Evolutionary conservation across 1,140 invertebrate genomes (phyloP), one percentile per base, ranked within the genome.

Genomic region (Dinoponera quadriceps): DNA sequence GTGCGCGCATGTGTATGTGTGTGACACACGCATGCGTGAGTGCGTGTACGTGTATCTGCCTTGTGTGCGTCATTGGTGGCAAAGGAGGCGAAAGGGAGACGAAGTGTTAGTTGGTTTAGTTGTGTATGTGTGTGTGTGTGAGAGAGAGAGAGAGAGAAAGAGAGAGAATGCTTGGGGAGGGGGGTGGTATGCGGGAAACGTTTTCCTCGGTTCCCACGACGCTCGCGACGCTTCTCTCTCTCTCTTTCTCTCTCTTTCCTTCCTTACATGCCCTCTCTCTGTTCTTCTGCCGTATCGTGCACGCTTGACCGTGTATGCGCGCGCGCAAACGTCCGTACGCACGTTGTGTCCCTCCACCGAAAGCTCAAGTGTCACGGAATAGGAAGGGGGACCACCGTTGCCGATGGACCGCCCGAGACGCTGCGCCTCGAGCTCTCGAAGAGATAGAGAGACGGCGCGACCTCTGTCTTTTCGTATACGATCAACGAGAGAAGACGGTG

Each of bases 201-300:
- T 93, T 94, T 94, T 94, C 92, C 93, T 92, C 88, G 92, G 92
- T 94, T 94, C 92, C 91, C 93, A 94, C 93, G 93, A 89, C 88
- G 88, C 91, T 84, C 87, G 87, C 91, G 86, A 92, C 90, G 90
- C 89, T 85, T 89, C 88, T 88, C 91, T 86, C 84, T 88, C 82
- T 86, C 77, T 77, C 62, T 72, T 29, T 65, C 54, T 81, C 82
- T 57, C 66, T 74, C 78, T 82, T 71, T 55, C 66, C 20, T 68
- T 84, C 83, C 72, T 72, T 33, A 33, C 29, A 33, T 33, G 29
- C 86, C 73, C 85, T 60, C n/a, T 71, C 77, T 77, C 62, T 72
- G 38, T 4, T 44, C 38, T 33, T 65, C 57, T 78, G 20, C 59
- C 22, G 60, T 49, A 59, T 44, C 62, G 20, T 73, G 25, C 44